Evolutionary conservation across 2,888 invertebrate species (phyloP).

Genomic region (Thumatha senex): DNA sequence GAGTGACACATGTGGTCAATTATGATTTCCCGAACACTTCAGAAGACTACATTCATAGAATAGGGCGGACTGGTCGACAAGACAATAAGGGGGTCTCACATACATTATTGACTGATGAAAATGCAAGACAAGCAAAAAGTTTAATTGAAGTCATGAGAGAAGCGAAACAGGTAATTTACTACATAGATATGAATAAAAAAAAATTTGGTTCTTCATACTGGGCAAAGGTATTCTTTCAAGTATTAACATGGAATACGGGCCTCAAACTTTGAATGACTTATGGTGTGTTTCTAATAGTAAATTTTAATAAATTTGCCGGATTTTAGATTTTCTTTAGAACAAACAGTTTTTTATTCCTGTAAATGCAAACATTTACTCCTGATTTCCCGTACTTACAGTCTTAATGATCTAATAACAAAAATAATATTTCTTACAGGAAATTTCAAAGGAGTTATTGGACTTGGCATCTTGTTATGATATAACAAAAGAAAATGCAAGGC

Average conservation of each 20-base stretch:
- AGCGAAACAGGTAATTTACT: constrained; percentile 85
- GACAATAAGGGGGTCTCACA: constrained; percentile 88
- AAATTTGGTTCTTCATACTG: too few relatives aligned
- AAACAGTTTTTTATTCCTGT: too few relatives aligned
- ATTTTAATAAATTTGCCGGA: too few relatives aligned
- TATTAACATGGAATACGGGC: too few relatives aligned
- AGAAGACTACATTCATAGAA: constrained; percentile 91
- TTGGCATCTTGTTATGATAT: constrained; percentile 50
- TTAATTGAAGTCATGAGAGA: constrained; percentile 87
- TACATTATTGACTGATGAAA: constrained; percentile 87
- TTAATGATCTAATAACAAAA: too few relatives aligned
- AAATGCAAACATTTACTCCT: too few relatives aligned
- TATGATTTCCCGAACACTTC: constrained; percentile 90
- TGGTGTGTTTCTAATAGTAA: too few relatives aligned
- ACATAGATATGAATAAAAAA: too few relatives aligned
- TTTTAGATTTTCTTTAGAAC: too few relatives aligned
- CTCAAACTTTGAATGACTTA: too few relatives aligned
- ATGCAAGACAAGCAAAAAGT: constrained; percentile 86
- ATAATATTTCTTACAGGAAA: constrained; percentile 43
- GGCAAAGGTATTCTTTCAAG: too few relatives aligned
- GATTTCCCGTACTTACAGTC: too few relatives aligned
- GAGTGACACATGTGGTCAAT: constrained; percentile 90
- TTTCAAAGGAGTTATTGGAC: constrained; percentile 56
- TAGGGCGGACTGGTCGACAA: constrained; percentile 88
- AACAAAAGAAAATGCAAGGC: constrained; percentile 46